Conservation (phyloP, 2,888 invertebrate genomes). For the Nemurella pictetii region DNA sequence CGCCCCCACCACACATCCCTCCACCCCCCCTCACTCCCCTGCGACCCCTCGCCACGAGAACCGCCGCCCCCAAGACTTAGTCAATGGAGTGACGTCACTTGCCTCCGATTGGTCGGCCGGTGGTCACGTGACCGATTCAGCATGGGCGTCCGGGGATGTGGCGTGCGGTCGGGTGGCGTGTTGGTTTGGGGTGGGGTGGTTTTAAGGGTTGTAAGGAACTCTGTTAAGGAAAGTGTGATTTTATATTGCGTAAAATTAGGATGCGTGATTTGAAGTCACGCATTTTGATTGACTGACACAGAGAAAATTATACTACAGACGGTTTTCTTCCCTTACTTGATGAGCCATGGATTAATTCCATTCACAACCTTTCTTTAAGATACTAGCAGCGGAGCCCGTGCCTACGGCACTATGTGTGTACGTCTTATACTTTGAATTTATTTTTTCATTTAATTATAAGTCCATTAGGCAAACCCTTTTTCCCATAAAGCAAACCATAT, state of each 20-base stretch:
- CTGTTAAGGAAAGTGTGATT: background rate
- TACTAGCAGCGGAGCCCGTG: too few relatives aligned
- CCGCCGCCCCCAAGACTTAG: constrained; percentile 46
- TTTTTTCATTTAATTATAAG: too few relatives aligned
- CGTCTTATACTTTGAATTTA: too few relatives aligned
- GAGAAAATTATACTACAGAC: too few relatives aligned
- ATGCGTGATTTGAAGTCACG: too few relatives aligned
- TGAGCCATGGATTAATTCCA: too few relatives aligned
- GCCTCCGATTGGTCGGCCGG: constrained; percentile 49
- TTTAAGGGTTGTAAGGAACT: background rate
- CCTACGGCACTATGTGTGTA: too few relatives aligned
- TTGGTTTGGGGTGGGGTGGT: background rate
- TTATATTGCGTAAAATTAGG: background rate
- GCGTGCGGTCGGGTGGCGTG: background rate
- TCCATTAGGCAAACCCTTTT: too few relatives aligned
- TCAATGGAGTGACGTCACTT: constrained; percentile 60
- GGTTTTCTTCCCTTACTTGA: too few relatives aligned
- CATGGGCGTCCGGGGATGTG: constrained; percentile 31
- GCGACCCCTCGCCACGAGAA: constrained; percentile 20
- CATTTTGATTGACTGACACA: too few relatives aligned
- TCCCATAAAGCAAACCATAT: too few relatives aligned
- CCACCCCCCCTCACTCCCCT: constrained; percentile 1
- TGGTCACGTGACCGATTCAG: constrained; percentile 37
- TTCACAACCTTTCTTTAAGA: too few relatives aligned
- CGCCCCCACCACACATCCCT: constrained; percentile 2